Evolutionary conservation across 2,113 vertebrate genomes (phyloP).

Genomic region (Amia ocellicauda): DNA sequence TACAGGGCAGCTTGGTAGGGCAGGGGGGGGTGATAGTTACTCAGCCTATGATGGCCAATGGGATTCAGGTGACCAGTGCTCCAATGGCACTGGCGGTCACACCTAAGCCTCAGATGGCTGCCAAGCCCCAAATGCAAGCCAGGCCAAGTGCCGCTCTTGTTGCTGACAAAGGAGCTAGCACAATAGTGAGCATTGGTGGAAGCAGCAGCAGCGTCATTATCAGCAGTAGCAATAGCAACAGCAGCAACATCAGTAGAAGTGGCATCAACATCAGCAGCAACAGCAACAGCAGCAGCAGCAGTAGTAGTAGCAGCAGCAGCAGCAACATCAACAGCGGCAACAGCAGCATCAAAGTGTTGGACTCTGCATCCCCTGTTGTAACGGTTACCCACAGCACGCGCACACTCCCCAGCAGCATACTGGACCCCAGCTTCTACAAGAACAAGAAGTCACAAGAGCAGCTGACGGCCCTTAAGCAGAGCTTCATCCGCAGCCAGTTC

Average conservation of each 20-base stretch:
- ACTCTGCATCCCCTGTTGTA: slow-evolving; percentile 61
- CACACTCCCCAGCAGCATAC: slow-evolving; percentile 59
- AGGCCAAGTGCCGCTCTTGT: slow-evolving; percentile 62
- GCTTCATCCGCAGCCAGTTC: slow-evolving; percentile 85
- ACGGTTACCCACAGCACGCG: slow-evolving; percentile 60
- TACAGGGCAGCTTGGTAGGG: slow-evolving; percentile 83
- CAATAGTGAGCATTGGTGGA: slow-evolving; percentile 61
- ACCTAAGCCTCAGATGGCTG: slow-evolving; percentile 67
- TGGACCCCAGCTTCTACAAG: slow-evolving; percentile 82
- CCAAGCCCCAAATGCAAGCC: slow-evolving; percentile 74
- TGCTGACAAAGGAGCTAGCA: slow-evolving; percentile 64
- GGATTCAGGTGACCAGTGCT: slow-evolving; percentile 79
- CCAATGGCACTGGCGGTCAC: slow-evolving; percentile 81
- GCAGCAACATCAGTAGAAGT: slow-evolving; percentile 41
- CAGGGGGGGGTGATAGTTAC: slow-evolving; percentile 87
- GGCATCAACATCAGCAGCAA: slow-evolving; percentile 30
- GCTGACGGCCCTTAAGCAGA: slow-evolving; percentile 85
- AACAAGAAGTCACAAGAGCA: slow-evolving; percentile 96
- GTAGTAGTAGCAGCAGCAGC: slow-evolving; percentile 38
- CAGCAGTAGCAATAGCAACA: slow-evolving; percentile 55
- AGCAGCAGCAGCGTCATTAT: slow-evolving; percentile 56
- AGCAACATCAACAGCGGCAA: slow-evolving; percentile 50
- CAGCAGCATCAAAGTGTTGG: slow-evolving; percentile 13
- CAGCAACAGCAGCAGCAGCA: slow-evolving; percentile 21
- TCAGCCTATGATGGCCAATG: slow-evolving; percentile 85